These are phyloP conservation scores for Sphaerophoria rueppellii DNA, from an alignment of 2,888 invertebrate genomes.

Conservation along the genomic window DNA sequence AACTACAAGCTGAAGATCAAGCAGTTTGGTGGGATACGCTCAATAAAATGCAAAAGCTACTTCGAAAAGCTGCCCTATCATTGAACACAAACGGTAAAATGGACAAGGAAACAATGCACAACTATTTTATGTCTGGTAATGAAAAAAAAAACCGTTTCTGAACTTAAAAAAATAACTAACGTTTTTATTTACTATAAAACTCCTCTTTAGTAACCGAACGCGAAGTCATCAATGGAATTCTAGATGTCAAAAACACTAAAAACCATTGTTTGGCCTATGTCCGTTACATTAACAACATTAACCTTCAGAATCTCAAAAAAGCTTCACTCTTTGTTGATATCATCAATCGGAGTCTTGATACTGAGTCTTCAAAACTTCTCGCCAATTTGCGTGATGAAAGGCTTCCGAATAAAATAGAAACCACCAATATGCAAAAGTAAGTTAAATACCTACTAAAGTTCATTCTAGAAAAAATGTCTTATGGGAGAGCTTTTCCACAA, in stretches of 20 bases:
- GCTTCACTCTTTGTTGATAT: slow-evolving; percentile 98
- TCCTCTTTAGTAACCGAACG: slow-evolving; percentile 94
- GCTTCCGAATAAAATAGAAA: slow-evolving; percentile 93
- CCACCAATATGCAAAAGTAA: slow-evolving; percentile 94
- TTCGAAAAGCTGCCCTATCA: slow-evolving; percentile 95
- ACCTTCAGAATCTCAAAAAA: slow-evolving; percentile 95
- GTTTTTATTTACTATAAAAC: slow-evolving; percentile 1
- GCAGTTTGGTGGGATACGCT: slow-evolving; percentile 99
- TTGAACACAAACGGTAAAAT: slow-evolving; percentile 92
- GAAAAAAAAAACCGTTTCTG: neutral
- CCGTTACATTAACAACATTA: slow-evolving; percentile 98
- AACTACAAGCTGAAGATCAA: slow-evolving; percentile 97
- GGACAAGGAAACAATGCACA: slow-evolving; percentile 96
- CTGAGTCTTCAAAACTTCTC: slow-evolving; percentile 94
- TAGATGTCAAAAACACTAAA: slow-evolving; percentile 96
- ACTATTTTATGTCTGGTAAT: slow-evolving; percentile 99
- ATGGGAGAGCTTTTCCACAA: no score
- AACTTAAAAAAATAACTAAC: neutral
- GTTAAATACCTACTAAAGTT: no score
- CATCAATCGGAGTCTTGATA: slow-evolving; percentile 94
- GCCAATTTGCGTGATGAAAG: slow-evolving; percentile 95
- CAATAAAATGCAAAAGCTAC: slow-evolving; percentile 96
- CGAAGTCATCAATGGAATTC: slow-evolving; percentile 97
- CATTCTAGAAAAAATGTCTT: no score
- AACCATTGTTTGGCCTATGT: slow-evolving; percentile 98